These are phyloP conservation scores for Chaetura pelagica DNA, from an alignment of 2,113 vertebrate genomes.

Conservation along the genomic window DNA sequence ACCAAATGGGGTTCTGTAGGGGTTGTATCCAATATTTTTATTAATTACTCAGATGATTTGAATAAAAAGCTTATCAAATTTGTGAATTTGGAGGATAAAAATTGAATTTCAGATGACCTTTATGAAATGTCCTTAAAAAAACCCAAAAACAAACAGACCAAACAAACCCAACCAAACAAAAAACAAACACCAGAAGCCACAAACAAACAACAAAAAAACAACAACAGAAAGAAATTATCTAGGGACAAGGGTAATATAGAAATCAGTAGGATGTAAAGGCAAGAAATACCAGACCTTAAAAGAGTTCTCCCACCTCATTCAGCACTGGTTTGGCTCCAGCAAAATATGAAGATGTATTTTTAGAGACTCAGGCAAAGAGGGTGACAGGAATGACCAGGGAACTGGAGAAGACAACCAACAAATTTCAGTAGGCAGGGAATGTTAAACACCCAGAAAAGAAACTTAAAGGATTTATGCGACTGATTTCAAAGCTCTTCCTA, in stretches of 20 bases:
- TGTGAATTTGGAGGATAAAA: too few relatives aligned
- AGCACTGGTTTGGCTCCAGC: neutral
- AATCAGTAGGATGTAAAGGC: neutral
- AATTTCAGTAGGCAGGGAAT: too few relatives aligned
- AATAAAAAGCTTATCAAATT: neutral
- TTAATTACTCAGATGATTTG: neutral
- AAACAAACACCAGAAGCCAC: too few relatives aligned
- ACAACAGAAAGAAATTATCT: neutral
- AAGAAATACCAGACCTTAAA: neutral
- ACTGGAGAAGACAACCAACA: too few relatives aligned
- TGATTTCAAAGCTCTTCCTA: neutral
- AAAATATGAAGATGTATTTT: neutral
- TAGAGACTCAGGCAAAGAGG: too few relatives aligned
- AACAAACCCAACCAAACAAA: too few relatives aligned
- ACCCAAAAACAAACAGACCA: neutral
- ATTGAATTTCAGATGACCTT: neutral
- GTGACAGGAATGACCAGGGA: too few relatives aligned
- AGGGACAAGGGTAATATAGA: neutral
- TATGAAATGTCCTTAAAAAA: neutral
- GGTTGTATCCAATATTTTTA: neutral
- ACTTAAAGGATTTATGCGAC: neutral
- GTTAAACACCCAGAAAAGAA: too few relatives aligned
- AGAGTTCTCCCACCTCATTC: neutral
- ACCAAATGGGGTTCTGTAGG: neutral
- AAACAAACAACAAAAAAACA: too few relatives aligned